Percentiles rank a stretch among this genome's conserved stretches.
Conservation (phyloP, 2,888 invertebrate genomes). For the Galerucella pusilla region DNA sequence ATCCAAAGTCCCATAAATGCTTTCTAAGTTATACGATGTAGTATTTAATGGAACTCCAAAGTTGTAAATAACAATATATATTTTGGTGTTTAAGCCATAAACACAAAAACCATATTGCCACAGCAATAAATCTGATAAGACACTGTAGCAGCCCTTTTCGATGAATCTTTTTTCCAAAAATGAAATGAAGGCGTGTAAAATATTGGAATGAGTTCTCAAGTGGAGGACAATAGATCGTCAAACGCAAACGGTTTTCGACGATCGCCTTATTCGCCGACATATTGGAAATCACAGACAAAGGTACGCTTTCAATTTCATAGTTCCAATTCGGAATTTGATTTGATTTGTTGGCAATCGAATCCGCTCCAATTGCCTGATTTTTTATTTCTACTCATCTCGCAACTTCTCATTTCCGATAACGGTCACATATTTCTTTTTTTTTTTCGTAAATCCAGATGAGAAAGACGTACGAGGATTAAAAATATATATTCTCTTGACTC, state of each 20-base stretch:
- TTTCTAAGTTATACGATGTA: no score
- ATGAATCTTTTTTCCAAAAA: slow-evolving; percentile 45
- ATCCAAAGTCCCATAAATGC: no score
- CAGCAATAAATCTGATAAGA: slow-evolving; percentile 10
- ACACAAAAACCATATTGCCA: slow-evolving; percentile 7
- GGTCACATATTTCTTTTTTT: slow-evolving; percentile 38
- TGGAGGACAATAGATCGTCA: slow-evolving; percentile 56
- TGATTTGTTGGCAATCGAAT: slow-evolving; percentile 59
- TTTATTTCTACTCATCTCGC: slow-evolving; percentile 42
- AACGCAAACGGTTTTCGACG: slow-evolving; percentile 52
- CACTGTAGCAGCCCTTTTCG: background rate
- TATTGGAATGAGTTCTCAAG: slow-evolving; percentile 54
- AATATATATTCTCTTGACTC: slow-evolving; percentile 26
- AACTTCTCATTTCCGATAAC: slow-evolving; percentile 36
- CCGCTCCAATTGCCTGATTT: slow-evolving; percentile 56
- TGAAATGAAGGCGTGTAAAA: slow-evolving; percentile 54
- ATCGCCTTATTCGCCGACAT: slow-evolving; percentile 56
- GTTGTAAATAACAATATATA: background rate
- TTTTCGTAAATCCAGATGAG: slow-evolving; percentile 23
- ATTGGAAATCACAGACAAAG: slow-evolving; percentile 59
- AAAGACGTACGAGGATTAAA: slow-evolving; percentile 24
- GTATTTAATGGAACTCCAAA: no score
- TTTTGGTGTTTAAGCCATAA: background rate
- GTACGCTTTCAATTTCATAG: slow-evolving; percentile 58
- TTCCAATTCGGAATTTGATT: slow-evolving; percentile 55